Percentiles rank a stretch among this genome's conserved stretches.
These are phyloP conservation scores for Natator depressus DNA, from an alignment of 2,113 vertebrate genomes.

Conservation along the genomic window DNA sequence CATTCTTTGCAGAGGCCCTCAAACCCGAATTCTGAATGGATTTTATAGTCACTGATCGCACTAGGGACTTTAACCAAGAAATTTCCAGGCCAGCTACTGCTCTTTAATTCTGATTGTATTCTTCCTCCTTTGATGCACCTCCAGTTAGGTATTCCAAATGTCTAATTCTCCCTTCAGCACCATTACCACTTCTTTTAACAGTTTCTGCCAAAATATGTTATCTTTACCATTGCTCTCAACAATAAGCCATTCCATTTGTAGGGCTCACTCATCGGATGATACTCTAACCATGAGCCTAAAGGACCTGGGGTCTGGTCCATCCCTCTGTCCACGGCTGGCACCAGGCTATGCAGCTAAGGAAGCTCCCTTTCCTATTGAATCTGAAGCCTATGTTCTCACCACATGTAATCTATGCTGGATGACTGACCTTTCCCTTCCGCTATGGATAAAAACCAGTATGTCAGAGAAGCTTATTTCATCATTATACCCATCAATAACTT, in stretches of 20 bases:
- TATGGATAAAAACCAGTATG: too few species aligned
- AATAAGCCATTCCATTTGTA: not conserved
- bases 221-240: not conserved
- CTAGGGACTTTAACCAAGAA: not conserved
- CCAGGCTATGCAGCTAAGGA: not conserved
- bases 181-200: not conserved
- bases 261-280: not conserved
- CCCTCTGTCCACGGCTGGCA: not conserved
- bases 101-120: not conserved
- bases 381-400: not conserved
- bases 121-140: not conserved
- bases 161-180: not conserved
- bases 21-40: not conserved
- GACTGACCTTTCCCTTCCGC: not conserved
- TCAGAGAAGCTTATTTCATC: too few species aligned
- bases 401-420: not conserved
- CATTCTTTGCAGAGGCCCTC: not conserved
- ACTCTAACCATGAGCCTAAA: not conserved
- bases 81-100: not conserved
- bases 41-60: not conserved
- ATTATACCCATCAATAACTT: too few species aligned
- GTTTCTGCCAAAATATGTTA: not conserved
- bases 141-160: not conserved
- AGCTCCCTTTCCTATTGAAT: not conserved
- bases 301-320: not conserved